Base-by-base conservation (phyloP, 2,888 invertebrate genomes). In the Dryococelus australis region DNA sequence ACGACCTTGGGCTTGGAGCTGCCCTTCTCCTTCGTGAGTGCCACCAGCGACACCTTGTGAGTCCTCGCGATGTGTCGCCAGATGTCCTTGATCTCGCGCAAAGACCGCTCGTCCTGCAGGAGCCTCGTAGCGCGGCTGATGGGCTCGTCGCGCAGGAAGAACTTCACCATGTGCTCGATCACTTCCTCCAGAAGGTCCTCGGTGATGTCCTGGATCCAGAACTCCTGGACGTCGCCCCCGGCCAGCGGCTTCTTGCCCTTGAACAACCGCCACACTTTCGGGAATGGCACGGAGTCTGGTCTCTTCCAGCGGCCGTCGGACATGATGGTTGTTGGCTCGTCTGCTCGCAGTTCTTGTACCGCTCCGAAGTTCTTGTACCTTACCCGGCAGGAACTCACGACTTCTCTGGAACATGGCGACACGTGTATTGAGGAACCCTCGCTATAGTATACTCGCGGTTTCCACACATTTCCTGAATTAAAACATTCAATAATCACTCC, bases 161-260 rank as follows among this genome's bases (percentile, higher is more conserved):
- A 91, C 0, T 90, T 91, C 0, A 90, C 90, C 90, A 94, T 92
- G 88, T 93, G 91, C 0, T 92, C 91, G 1, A 94, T 89, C 0
- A 93, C 92, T 0, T 91, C 90, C 2, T 93, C 92, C 86, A 91
- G 90, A 90, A 92, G 90, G 13, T 94, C 93, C 2, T 92, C 92
- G 0, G 94, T 93, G 16, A 94, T 90, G 89, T 94, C 94, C 89
- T 94, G 94, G 87, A 94, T 91, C 12, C 93, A 93, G 88, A 93
- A 94, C 90, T 93, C 93, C 90, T 91, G 90, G 9, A 91, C 89
- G 35, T 89, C 88, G 0, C 92, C 91, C 87, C 91, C 90, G 0
- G 91, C 89, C 47, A 90, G 89, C 47, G 90, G 89, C 28, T 88
- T 89, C 13, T 88, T 84, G 2, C 92, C 92, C 9, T 92, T 90